Evolutionary conservation across 30 jellyfish, hydroid and myxozoan genomes (phyloP), one percentile per base, ranked within the genome.

Genomic region (Phacellophora camtschatica): DNA sequence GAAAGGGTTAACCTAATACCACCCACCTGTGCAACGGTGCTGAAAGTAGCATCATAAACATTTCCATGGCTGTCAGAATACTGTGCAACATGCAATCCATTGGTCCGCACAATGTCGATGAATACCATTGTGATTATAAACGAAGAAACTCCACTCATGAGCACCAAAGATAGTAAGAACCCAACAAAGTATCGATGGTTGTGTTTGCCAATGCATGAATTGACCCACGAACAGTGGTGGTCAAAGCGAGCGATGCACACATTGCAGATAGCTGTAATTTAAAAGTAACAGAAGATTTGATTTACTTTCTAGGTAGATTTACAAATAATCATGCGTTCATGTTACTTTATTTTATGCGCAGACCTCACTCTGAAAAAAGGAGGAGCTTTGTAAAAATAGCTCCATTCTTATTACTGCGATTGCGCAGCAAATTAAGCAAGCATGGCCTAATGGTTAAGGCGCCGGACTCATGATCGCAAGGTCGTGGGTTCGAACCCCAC

Each of bases 151-250:
- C 84, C 90, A 45, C 92, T 41, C 35, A 92, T 92, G 31, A 72
- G 48, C 48, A 85, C 96, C 77, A 92, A 71, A 18, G 96, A 69
- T 7, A 81, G 58, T 20, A 92, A 48, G 19, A 92, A 85, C 32
- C 75, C 92, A 24, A 86, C 66, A 81, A 92, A 92, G 43, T 80
- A 79, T 41, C 81, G 69, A 75, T 84, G 35, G 37, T 85, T 92
- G 65, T 73, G 24, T 65, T 76, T 74, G 16, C 96, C 98, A 46
- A 92, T 66, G 77, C 98, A 92, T 25, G 73, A 56, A 74, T 92
- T 92, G n/a, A 92, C 85, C 90, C 96, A 92, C 7, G 95, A 36
- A 82, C 98, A 92, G 68, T 92, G 98, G 67, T 92, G 98, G 50
- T 92, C 98, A 61, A 92, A 92, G 35, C 95, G 66, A 20, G 98